phyloP scores from a whole-genome alignment of 2,113 vertebrate genomes.

The Erythrocercus mccallii region DNA sequence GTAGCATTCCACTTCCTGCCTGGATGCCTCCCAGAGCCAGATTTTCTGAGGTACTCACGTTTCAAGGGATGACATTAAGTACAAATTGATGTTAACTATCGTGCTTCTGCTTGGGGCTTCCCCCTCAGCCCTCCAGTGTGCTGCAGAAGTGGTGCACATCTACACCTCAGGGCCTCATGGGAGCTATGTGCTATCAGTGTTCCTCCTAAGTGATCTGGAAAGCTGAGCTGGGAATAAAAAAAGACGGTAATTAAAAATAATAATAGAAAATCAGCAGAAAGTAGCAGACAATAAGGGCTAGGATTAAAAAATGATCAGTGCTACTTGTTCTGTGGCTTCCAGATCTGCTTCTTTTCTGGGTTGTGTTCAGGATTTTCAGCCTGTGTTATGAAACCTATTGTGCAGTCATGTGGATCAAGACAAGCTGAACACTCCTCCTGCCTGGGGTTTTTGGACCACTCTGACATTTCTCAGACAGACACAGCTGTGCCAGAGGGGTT shows the following conservation, averaged over 20 bases:
- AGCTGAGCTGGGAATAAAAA: neutral
- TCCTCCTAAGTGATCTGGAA: neutral
- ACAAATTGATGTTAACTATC: neutral
- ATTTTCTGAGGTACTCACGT: neutral
- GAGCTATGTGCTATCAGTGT: neutral
- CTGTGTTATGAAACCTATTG: neutral
- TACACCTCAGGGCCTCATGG: accelerated
- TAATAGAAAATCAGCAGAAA: neutral
- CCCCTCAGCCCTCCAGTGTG: accelerated
- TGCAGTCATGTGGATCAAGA: neutral
- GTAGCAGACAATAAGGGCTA: neutral
- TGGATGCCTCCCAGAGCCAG: neutral
- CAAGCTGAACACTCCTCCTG: neutral
- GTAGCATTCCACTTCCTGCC: neutral
- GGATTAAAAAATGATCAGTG: neutral
- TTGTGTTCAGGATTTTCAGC: neutral
- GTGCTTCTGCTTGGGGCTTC: neutral
- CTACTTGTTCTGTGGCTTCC: neutral
- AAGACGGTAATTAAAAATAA: neutral
- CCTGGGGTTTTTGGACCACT: neutral
- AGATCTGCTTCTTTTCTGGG: neutral
- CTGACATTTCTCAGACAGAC: neutral
- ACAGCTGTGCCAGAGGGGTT: neutral
- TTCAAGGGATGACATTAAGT: neutral
- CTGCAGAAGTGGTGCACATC: neutral